A percentile compares a stretch with the other conserved stretches of the same genome.
phyloP scores from a whole-genome alignment of 2,113 vertebrate species.

The Craseonycteris thonglongyai region DNA sequence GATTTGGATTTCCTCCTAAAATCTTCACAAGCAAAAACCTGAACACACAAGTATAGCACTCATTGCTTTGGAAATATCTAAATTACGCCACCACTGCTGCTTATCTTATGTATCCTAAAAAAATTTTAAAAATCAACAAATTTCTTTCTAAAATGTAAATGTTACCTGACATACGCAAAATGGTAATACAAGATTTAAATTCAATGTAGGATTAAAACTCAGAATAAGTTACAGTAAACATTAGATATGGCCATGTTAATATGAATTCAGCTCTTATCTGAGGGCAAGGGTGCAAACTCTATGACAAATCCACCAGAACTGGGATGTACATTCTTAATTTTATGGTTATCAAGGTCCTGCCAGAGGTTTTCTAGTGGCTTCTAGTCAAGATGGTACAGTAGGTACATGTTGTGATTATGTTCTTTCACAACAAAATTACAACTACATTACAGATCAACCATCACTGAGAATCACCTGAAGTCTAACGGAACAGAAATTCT shows the following conservation, averaged over 20 bases:
- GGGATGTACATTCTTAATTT: neutral
- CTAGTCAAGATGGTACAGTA: too few species aligned
- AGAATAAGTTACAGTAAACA: neutral
- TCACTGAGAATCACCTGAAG: too few species aligned
- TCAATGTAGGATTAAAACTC: conserved; percentile 16
- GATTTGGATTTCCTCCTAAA: neutral
- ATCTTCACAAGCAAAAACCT: neutral
- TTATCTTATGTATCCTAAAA: neutral
- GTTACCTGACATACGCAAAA: neutral
- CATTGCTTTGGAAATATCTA: neutral
- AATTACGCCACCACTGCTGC: neutral
- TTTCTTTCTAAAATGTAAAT: neutral
- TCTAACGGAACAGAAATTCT: too few species aligned
- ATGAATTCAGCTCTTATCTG: neutral
- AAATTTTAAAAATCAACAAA: neutral
- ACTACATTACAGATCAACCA: too few species aligned
- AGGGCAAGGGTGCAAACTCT: neutral
- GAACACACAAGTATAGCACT: neutral
- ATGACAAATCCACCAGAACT: neutral
- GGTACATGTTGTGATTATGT: too few species aligned
- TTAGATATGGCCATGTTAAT: neutral
- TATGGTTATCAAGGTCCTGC: neutral
- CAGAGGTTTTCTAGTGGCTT: neutral
- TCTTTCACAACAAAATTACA: too few species aligned
- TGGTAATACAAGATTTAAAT: neutral